Percentiles rank a stretch among this genome's conserved stretches.
phyloP scores from a whole-genome alignment of 2,888 invertebrate genomes.

The Masnerella sp. region DNA sequence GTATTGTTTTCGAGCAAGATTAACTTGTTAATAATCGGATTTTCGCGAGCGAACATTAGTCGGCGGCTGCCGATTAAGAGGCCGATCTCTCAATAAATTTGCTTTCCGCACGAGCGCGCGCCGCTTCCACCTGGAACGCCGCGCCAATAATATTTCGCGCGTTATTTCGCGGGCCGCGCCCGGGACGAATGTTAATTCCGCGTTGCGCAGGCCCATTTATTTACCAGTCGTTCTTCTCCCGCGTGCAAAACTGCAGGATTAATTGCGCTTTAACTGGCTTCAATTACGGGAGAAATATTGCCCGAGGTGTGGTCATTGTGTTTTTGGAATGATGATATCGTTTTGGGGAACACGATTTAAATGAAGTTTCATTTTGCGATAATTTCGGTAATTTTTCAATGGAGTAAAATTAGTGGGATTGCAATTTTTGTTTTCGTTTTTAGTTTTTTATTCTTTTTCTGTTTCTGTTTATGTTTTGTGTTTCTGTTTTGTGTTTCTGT shows the following conservation, averaged over 20 bases:
- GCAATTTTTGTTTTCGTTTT: too few species aligned
- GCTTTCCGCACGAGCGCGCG: conserved; percentile 58
- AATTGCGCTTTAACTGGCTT: conserved; percentile 54
- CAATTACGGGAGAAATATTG: conserved; percentile 60
- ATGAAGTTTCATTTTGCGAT: too few species aligned
- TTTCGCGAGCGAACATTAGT: conserved; percentile 4
- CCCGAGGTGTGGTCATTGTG: conserved; percentile 47
- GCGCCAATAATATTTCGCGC: conserved; percentile 55
- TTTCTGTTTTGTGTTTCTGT: too few species aligned
- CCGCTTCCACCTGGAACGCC: conserved; percentile 45
- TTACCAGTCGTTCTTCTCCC: conserved; percentile 39
- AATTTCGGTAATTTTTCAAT: too few species aligned
- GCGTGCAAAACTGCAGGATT: conserved; percentile 52
- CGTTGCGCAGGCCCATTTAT: conserved; percentile 48
- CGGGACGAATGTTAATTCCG: conserved; percentile 58
- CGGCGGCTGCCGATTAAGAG: conserved; percentile 53
- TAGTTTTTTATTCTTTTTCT: too few species aligned
- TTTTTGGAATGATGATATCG: conserved; percentile 20
- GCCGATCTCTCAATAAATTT: conserved; percentile 62
- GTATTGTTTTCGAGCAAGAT: too few species aligned
- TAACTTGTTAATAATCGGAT: not conserved
- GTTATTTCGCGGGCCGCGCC: conserved; percentile 56
- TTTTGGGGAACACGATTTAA: conserved; percentile 2
- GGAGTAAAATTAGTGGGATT: too few species aligned
- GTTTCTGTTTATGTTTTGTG: too few species aligned